These are phyloP conservation scores for human (Homo sapiens) DNA, from an alignment of 2,113 vertebrate species.

Conservation along the genomic window GRCh38 chr9:110848501-110849000, in stretches of 20 bases:
- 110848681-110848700: background rate
- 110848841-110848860: background rate
- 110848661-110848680: background rate
- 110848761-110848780: conserved; percentile 4
- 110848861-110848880: background rate
- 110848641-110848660: background rate
- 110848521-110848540: background rate
- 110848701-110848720: background rate
- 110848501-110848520: background rate
- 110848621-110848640: background rate
- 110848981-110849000: background rate
- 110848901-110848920: background rate
- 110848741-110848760: background rate
- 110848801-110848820: background rate
- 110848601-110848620: background rate
- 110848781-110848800: background rate
- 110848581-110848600: background rate
- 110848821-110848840: background rate
- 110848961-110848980: background rate
- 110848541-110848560: background rate
- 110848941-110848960: background rate
- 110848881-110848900: background rate
- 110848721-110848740: conserved; percentile 16
- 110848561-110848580: background rate
- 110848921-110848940: background rate